Percentiles rank a stretch among this genome's conserved stretches.
These are phyloP conservation scores for Fragum whitleyi DNA, from an alignment of 2,888 invertebrate species.

Conservation along the genomic window DNA sequence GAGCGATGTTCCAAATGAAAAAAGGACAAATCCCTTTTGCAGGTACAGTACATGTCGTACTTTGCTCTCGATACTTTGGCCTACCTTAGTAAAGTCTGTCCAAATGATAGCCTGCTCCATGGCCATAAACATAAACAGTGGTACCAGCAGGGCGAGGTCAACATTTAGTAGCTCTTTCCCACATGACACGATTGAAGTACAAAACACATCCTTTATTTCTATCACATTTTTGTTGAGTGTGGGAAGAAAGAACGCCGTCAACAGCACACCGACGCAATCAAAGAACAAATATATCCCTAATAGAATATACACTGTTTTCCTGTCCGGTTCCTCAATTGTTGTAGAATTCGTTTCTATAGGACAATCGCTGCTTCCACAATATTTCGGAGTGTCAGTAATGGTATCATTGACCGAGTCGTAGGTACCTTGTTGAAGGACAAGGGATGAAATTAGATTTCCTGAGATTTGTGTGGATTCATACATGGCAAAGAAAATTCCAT, in stretches of 20 bases:
- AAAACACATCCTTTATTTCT: slow-evolving; percentile 39
- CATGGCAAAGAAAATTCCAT: slow-evolving; percentile 80
- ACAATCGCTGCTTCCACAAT: slow-evolving; percentile 75
- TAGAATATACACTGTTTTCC: slow-evolving; percentile 73
- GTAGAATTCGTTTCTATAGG: slow-evolving; percentile 60
- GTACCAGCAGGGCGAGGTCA: slow-evolving; percentile 77
- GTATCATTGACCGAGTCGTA: slow-evolving; percentile 39
- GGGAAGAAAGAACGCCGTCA: slow-evolving; percentile 71
- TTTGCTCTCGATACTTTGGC: neutral
- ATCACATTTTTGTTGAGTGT: slow-evolving; percentile 61
- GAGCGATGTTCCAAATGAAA: no score
- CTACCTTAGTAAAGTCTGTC: slow-evolving; percentile 83
- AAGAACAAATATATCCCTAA: slow-evolving; percentile 76
- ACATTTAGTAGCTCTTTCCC: slow-evolving; percentile 64
- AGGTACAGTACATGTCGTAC: no score
- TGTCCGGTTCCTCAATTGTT: slow-evolving; percentile 70
- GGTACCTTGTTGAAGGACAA: slow-evolving; percentile 73
- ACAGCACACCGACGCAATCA: slow-evolving; percentile 73
- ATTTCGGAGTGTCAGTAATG: slow-evolving; percentile 15
- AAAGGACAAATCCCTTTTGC: no score
- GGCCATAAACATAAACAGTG: slow-evolving; percentile 80
- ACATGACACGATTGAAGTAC: slow-evolving; percentile 65
- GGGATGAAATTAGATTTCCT: slow-evolving; percentile 80
- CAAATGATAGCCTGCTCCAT: slow-evolving; percentile 81
- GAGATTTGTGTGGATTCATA: slow-evolving; percentile 80